Evolutionary conservation across 2,797 vertebrate genomes (phyloP), one percentile per base, ranked within the genome.

Genomic region (Artibeus jamaicensis): DNA sequence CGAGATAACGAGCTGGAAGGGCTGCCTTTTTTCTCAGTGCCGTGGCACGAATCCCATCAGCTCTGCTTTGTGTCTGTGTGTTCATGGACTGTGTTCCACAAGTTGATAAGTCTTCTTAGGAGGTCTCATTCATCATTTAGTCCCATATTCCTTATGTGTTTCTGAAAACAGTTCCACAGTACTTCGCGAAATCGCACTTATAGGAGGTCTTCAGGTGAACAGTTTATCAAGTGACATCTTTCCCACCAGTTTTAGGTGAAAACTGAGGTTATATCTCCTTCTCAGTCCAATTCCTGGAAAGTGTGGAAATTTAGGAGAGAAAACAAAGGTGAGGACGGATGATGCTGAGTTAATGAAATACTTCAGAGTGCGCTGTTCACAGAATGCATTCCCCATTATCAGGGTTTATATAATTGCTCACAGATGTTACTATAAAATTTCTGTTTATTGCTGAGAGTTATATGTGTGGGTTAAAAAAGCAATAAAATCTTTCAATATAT

Each of bases 381-480:
- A 50, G 71, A 93, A 84, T 44, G 88, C 24, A 71, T 86, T 97
- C 93, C 92, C 65, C 77, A 16, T 97, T 91, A 77, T 1, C 86
- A 48, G 71, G 65, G 46, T 24, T 87, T 91, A 76, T 48, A 94
- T 76, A 94, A 34, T 81, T 48, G 46, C 44, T 77, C 22, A 34
- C 82, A 89, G 94, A 83, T 97, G 76, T 96, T 94, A 59, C 95
- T 85, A 71, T 96, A 95, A 97, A 97, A 70, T 59, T 86, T 78
- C 91, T 97, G 70, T 96, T 98, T 97, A 97, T 97, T 95, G 57
- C 96, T 98, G 82, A 82, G 86, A 97, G 97, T 97, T 97, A 82
- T 70, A 67, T 62, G 16, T 77, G 84, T 95, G 91, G 59, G 95
- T 97, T 94, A 94, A 96, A 98, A 67, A 87, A 95, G 81, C 87